Base-by-base conservation (phyloP, 2,113 vertebrate species). In the Anser brachyrhynchus region DNA sequence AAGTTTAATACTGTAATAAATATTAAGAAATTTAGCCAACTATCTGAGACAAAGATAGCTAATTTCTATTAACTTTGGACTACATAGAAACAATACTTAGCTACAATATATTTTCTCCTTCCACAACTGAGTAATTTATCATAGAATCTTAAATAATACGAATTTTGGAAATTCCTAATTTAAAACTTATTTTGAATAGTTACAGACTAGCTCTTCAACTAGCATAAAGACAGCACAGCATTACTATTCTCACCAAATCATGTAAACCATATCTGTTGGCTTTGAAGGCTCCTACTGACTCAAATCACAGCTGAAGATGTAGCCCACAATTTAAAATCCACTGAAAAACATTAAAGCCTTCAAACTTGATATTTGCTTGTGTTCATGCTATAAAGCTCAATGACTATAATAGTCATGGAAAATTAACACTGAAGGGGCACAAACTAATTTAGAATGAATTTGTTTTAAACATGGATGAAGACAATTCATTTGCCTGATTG, bases 281-380 rank as follows among this genome's bases (percentile, higher is more conserved):
- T 95, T 64, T 82, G 28, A 89, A 95, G 77, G n/a, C 52, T 84
- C 76, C 73, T 84, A 79, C 61, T 70, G 89, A 75, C 74, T 93
- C 71, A 82, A 74, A 82, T 76, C 81, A 46, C 84, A 77, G 66
- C 74, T 84, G 89, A 96, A 91, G 71, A 80, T 64, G 19, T 80
- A 87, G 51, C 58, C 51, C 49, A 76, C 58, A 51, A 76, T 87
- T 92, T 95, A 65, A 93, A 94, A 89, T 79, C 62, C 77, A 76
- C 80, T 73, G 88, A 35, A 92, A 93, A 93, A 87, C 86, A 82
- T 82, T 89, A 84, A 87, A 95, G 77, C 73, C 86, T 88, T 84
- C 66, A 79, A 96, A 95, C 80, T 95, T 95, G 89, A 89, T 96
- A 96, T 96, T 97, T 97, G 89, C 93, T 92, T 95, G 84, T 93